A percentile compares a stretch with the other conserved stretches of the same genome.
Conservation (phyloP, 2,797 vertebrate genomes). For the Phylloscopus collybita region DNA sequence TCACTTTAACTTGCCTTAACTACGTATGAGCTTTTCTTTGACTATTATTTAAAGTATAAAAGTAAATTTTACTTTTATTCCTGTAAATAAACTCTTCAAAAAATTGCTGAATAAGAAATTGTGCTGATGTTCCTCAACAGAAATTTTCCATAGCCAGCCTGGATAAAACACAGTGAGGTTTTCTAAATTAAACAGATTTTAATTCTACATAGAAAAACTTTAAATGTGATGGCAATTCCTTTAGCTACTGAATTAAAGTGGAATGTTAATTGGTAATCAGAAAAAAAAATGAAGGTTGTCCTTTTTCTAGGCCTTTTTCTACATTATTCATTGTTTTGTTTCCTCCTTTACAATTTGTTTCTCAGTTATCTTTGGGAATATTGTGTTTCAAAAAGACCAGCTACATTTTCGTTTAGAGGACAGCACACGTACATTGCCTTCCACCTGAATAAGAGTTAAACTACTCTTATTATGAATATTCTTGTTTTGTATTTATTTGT, state of each 20-base stretch:
- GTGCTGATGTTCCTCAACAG: not conserved
- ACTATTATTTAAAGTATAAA: not conserved
- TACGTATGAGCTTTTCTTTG: not conserved
- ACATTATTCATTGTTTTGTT: not conserved
- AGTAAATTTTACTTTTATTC: not conserved
- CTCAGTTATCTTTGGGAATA: not conserved
- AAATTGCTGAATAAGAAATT: not conserved
- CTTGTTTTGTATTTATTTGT: not conserved
- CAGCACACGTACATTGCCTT: not conserved
- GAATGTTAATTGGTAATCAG: not conserved
- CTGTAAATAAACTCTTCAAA: not conserved
- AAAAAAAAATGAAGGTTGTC: not conserved
- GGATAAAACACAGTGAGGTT: not conserved
- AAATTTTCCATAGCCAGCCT: not conserved
- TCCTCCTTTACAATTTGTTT: not conserved
- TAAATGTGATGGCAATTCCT: not conserved
- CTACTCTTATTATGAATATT: not conserved
- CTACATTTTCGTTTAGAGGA: not conserved
- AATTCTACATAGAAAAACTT: not conserved
- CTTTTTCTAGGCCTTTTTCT: not conserved
- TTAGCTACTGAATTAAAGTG: not conserved
- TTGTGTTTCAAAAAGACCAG: not conserved
- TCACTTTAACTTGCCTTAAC: not conserved
- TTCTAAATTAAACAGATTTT: not conserved
- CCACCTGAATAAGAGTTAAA: not conserved